Conservation (phyloP, 2,113 vertebrate genomes). For the Lota lota region DNA sequence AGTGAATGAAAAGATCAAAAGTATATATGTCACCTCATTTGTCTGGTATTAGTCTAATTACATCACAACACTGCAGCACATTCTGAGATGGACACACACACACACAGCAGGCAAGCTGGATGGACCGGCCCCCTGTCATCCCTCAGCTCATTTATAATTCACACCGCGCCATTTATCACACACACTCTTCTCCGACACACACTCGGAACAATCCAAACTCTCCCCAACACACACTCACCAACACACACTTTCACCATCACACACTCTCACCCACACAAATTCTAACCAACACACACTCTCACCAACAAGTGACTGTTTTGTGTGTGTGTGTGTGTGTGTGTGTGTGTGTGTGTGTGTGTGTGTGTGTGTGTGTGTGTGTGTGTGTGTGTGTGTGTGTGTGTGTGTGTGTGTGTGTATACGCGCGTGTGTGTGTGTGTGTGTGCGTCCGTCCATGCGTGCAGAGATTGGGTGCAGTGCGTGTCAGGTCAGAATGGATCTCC, state of each 20-base stretch:
- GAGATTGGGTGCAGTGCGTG: too few species aligned
- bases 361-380: too few species aligned
- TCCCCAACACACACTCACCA: neutral
- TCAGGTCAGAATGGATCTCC: too few species aligned
- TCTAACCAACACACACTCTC: neutral
- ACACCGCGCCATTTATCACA: slow-evolving; percentile 56
- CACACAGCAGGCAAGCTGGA: neutral
- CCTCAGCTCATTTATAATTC: slow-evolving; percentile 65
- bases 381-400: too few species aligned
- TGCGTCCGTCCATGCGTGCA: too few species aligned
- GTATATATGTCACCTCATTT: neutral
- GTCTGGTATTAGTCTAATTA: neutral
- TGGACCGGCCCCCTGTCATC: slow-evolving; percentile 35
- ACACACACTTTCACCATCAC: neutral
- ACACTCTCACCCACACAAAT: neutral
- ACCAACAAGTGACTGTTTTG: too few species aligned
- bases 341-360: too few species aligned
- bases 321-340: too few species aligned
- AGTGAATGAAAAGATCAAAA: too few species aligned
- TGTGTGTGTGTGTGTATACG: too few species aligned
- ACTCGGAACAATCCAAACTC: neutral
- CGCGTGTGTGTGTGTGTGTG: too few species aligned
- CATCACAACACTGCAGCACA: neutral
- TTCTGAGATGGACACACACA: neutral
- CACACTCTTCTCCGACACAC: neutral